Evolutionary conservation across 1,140 invertebrate species (phyloP).

Genomic region (Trichonephila inaurata): DNA sequence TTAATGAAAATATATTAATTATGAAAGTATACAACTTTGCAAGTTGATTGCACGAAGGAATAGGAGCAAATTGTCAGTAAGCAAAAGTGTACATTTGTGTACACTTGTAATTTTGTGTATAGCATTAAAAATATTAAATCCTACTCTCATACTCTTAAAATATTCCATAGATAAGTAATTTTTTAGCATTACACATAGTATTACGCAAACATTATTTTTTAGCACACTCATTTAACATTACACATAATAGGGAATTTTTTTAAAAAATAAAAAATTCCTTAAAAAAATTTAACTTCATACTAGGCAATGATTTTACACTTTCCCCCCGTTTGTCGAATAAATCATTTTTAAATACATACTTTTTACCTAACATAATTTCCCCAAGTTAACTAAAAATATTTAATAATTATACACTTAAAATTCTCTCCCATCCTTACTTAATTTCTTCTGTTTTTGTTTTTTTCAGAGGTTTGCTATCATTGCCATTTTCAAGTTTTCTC

Average conservation of each 20-base stretch:
- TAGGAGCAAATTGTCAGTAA: too few species aligned
- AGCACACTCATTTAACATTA: too few species aligned
- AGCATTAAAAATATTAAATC: not conserved
- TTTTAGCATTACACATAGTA: too few species aligned
- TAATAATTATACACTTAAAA: not conserved
- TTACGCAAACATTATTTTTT: too few species aligned
- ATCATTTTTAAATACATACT: not conserved
- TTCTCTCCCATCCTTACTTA: not conserved
- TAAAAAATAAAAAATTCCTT: too few species aligned
- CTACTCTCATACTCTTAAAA: too few species aligned
- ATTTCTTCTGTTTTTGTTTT: not conserved
- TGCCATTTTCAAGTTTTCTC: constrained; percentile 17
- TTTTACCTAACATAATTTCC: not conserved
- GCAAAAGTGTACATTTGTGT: not conserved
- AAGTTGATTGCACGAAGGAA: too few species aligned
- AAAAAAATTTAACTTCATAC: too few species aligned
- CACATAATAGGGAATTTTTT: too few species aligned
- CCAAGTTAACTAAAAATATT: not conserved
- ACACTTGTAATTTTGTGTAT: not conserved
- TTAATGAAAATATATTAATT: not conserved
- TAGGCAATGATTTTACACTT: too few species aligned
- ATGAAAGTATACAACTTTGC: not conserved
- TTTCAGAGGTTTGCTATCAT: not conserved
- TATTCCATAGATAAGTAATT: too few species aligned
- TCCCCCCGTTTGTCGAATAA: not conserved